Conservation (phyloP, 2,797 vertebrate genomes). For the Arremon brunneinucha region DNA sequence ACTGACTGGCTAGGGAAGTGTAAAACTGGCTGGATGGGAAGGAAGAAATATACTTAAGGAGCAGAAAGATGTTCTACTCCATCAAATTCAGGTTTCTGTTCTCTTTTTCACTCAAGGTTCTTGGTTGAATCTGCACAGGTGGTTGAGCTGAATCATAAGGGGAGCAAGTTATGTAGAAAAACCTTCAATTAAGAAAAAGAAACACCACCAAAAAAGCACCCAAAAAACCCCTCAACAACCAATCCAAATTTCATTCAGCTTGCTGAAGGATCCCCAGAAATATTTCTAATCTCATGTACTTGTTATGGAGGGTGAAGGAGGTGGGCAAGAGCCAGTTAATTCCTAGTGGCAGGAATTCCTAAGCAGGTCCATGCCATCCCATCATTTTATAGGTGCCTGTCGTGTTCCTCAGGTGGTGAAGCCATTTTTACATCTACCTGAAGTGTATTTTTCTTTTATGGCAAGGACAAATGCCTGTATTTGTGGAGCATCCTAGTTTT, state of each 20-base stretch:
- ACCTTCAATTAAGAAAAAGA: fast-evolving
- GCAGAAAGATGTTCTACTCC: not conserved
- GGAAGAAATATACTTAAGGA: not conserved
- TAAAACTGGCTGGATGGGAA: not conserved
- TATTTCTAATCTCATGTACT: not conserved
- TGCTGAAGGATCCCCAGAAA: not conserved
- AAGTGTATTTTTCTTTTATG: not conserved
- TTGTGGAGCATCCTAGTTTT: not conserved
- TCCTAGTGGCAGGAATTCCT: not conserved
- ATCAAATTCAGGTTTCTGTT: not conserved
- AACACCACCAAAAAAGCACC: not conserved
- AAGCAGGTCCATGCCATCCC: not conserved
- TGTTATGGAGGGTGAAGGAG: not conserved
- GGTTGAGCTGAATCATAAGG: not conserved
- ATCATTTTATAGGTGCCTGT: not conserved
- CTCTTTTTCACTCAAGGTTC: not conserved
- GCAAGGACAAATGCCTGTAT: not conserved
- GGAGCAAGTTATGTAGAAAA: not conserved
- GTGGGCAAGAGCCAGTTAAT: not conserved
- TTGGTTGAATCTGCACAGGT: not conserved
- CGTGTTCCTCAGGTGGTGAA: not conserved
- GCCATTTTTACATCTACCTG: not conserved
- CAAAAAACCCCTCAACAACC: not conserved
- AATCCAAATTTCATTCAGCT: not conserved
- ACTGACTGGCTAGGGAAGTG: not conserved